Percentiles rank a stretch among this genome's conserved stretches.
Evolutionary conservation across 2,797 vertebrate species (phyloP).

Genomic region (Borostomias antarcticus): DNA sequence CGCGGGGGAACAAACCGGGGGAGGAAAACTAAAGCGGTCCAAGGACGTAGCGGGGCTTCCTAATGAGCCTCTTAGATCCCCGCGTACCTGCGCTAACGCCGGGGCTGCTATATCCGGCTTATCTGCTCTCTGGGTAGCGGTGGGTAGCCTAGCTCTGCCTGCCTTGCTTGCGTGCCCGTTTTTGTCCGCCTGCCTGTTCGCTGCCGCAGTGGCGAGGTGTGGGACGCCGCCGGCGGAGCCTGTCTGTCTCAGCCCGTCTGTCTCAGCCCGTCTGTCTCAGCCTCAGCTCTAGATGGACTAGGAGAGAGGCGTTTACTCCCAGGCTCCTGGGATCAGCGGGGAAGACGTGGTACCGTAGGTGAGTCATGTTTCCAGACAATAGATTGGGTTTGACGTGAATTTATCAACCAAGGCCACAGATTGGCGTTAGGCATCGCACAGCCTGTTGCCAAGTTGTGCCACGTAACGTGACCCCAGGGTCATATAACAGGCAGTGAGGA

Average conservation of each 20-base stretch:
- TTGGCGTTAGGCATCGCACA: no score
- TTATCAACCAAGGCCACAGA: no score
- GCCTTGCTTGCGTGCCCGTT: conserved; percentile 22
- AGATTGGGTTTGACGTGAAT: no score
- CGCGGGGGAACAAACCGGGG: conserved; percentile 46
- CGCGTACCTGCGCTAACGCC: conserved; percentile 22
- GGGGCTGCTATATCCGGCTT: conserved; percentile 42
- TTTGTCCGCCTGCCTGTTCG: conserved; percentile 41
- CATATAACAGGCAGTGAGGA: no score
- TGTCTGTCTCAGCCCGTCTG: conserved; percentile 31
- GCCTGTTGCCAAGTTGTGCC: no score
- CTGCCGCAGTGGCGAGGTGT: conserved; percentile 52
- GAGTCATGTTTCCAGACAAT: no score
- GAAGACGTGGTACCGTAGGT: no score
- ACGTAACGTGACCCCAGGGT: no score
- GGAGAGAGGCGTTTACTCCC: conserved; percentile 21
- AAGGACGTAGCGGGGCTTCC: conserved; percentile 46
- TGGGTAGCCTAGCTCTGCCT: no score
- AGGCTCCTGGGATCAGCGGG: conserved; percentile 3
- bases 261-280: no score
- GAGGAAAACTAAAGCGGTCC: conserved; percentile 52
- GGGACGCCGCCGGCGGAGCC: conserved; percentile 30
- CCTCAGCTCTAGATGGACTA: conserved; percentile 29
- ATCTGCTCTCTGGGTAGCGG: conserved; percentile 56
- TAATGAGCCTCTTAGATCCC: conserved; percentile 50